Base-by-base conservation (phyloP, 2,113 vertebrate genomes). In the Polypterus senegalus region DNA sequence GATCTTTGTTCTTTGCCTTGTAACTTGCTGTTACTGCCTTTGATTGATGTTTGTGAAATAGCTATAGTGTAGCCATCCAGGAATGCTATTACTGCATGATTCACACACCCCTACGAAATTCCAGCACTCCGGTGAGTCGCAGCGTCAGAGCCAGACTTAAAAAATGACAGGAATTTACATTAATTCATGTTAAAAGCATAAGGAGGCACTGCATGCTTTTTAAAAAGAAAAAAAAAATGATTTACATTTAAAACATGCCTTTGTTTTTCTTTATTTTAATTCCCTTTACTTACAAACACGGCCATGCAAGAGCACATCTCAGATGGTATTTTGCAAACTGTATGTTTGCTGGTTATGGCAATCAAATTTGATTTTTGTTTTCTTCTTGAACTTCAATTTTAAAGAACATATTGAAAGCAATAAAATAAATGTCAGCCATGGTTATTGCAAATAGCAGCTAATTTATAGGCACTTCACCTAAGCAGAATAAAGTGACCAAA, bases 101-200 rank as follows among this genome's bases (percentile, higher is more conserved):
- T 77, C 79, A 79, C 73, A 71, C 79, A 82, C 83, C 77, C 80
- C 79, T 83, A 76, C 75, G 64, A 80, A 77, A 83, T 84, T 82
- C 80, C 84, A 74, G 66, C 44, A 7, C 60, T 46, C 65, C 68
- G 72, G 73, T 76, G 76, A 82, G 72, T 76, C 59, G 68, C 73
- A 73, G 77, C 75, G 46, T 84, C 76, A 70, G 72, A 77, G 72
- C 67, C 68, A 44, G 71, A 66, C 71, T 64, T 67, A 63, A 75
- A 79, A 79, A 79, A 80, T 70, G 74, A 65, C 73, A 73, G 81
- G 80, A 86, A 86, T 87, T 79, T 73, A 69, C 74, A 84, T 84
- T 79, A 80, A 79, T 82, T 81, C 75, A 76, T 70, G 73, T 79
- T 80, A 78, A 80, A 82, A 84, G 81, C 74, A 65, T 67, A 73